Evolutionary conservation across 2,797 vertebrate species (phyloP), one percentile per base, ranked within the genome.

Genomic region (Rhadinocentrus ornatus): DNA sequence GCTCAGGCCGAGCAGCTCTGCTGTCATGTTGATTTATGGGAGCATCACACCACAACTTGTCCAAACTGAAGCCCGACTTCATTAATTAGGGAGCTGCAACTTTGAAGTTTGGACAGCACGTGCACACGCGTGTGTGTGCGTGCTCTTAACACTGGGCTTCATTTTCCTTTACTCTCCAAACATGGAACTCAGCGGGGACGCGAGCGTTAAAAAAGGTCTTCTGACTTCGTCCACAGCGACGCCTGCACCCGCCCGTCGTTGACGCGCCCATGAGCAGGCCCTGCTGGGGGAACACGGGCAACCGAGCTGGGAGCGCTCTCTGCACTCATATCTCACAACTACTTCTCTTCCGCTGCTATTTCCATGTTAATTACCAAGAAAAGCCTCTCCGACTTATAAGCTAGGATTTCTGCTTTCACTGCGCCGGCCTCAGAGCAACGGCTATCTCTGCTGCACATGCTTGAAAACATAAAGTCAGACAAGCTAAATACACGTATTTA

Each of bases 1-100:
- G 98, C 97, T 97, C 94, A 96, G 96, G 93, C 95, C 94, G 94
- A 93, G 96, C 96, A 97, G 96, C 96, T 93, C 93, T 89, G 94
- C 96, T 97, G 97, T 98, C 97, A 98, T 94, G 95, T 97, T 99
- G 98, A 99, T 99, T 99, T 99, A 99, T 99, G 97, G 96, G 96
- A 94, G 96, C 96, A 96, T 97, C 96, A 96, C 96, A 95, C 96
- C 96, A 95, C 95, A 95, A 98, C 97, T 97, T 98, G 98, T 99
- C 97, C 96, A 98, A 97, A 99, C 96, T 96, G 96, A 97, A 97
- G 96, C 96, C 95, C 91, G 94, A 96, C 96, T 98, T 99, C 97
- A 99, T 99, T 99, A 99, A 99, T 99, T 99, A 99, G 96, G 95
- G 95, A 96, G 95, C 96, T 95, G 94, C 93, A 96, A 97, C 98